phyloP scores from a whole-genome alignment of 1,140 invertebrate genomes.

The Alviniconcha marisindica region DNA sequence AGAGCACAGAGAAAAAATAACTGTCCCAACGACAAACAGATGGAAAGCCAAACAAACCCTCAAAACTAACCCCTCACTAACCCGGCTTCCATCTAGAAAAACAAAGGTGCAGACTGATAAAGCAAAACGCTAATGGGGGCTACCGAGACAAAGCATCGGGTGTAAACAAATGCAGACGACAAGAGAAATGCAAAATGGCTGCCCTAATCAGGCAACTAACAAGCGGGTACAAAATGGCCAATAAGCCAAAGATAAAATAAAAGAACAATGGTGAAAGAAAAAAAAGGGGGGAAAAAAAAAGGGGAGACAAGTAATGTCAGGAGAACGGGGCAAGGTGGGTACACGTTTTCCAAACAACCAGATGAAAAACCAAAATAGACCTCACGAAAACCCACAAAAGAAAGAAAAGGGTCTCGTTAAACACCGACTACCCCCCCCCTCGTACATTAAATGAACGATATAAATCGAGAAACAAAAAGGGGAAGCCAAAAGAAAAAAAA shows the following conservation, averaged over 20 bases:
- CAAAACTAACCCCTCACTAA: background rate
- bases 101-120: background rate
- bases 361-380: background rate
- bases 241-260: background rate
- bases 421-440: background rate
- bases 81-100: background rate
- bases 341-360: background rate
- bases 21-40: slow-evolving; percentile 29
- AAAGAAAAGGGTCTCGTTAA: background rate
- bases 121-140: background rate
- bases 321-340: background rate
- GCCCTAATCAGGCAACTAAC: background rate
- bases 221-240: background rate
- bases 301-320: background rate
- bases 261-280: background rate
- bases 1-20: slow-evolving; percentile 85
- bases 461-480: background rate
- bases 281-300: background rate
- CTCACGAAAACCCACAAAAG: background rate
- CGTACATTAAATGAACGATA: background rate
- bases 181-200: background rate
- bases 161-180: background rate
- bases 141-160: too few species aligned
- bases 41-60: slow-evolving; percentile 22
- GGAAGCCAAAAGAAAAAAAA: background rate